Evolutionary conservation across 2,888 invertebrate genomes (phyloP).

Genomic region (Dusona sp.): DNA sequence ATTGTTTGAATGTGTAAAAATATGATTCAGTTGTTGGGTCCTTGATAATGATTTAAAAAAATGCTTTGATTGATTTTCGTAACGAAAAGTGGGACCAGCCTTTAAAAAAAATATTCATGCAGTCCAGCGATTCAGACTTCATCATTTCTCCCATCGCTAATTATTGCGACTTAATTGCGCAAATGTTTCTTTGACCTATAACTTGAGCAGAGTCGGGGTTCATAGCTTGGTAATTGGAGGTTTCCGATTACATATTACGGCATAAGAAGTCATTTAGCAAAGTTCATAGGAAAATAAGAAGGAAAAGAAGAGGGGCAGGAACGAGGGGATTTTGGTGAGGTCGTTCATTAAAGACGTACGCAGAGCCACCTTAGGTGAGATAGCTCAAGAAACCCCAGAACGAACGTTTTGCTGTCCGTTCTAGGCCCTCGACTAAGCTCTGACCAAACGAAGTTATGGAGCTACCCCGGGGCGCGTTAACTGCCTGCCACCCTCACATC

Average conservation of each 20-base stretch:
- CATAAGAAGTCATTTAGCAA: conserved; percentile 49
- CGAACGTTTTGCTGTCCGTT: conserved; percentile 67
- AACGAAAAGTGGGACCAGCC: no score
- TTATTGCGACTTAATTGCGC: background rate
- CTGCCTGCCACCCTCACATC: conserved; percentile 64
- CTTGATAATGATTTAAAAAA: background rate
- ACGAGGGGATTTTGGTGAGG: conserved; percentile 50
- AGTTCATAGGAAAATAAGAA: conserved; percentile 42
- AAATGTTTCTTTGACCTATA: conserved; percentile 32
- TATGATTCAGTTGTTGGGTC: background rate
- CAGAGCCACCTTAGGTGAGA: conserved; percentile 49
- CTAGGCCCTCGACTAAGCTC: conserved; percentile 68
- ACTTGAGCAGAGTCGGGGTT: conserved; percentile 18
- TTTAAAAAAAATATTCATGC: no score
- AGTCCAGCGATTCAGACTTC: background rate
- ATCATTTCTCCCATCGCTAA: background rate
- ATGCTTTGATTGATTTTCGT: background rate
- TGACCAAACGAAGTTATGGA: conserved; percentile 73
- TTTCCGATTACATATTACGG: conserved; percentile 22
- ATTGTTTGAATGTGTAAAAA: background rate
- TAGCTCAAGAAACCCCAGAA: conserved; percentile 54
- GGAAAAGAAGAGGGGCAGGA: background rate
- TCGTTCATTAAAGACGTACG: conserved; percentile 69
- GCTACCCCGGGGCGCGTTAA: conserved; percentile 67
- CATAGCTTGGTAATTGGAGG: conserved; percentile 56